A percentile compares a stretch with the other conserved stretches of the same genome.
phyloP scores from a whole-genome alignment of 2,797 vertebrate species.

The Limnodromus scolopaceus region DNA sequence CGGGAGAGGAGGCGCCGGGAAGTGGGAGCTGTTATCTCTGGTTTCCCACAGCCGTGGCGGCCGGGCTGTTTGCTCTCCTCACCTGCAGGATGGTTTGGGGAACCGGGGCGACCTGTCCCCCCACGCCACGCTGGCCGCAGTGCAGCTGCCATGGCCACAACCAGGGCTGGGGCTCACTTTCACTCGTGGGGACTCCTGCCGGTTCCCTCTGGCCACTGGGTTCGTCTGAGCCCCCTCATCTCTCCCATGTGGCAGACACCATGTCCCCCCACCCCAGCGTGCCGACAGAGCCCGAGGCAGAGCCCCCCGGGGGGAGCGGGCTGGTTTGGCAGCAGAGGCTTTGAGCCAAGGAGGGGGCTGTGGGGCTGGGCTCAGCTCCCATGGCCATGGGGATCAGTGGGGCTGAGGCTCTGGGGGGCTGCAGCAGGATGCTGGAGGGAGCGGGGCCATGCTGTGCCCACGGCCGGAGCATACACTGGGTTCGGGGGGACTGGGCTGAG shows the following conservation, averaged over 20 bases:
- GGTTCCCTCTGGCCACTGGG: fast-evolving
- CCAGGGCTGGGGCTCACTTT: neutral
- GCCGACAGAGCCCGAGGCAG: neutral
- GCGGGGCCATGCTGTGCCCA: fast-evolving
- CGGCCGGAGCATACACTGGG: fast-evolving
- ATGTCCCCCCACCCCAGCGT: fast-evolving
- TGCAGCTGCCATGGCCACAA: neutral
- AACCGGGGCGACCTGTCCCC: fast-evolving
- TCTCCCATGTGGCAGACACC: fast-evolving
- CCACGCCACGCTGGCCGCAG: fast-evolving
- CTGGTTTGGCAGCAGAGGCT: neutral
- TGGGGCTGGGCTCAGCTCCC: neutral
- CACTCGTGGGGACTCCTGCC: neutral
- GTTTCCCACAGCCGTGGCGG: neutral
- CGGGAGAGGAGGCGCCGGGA: neutral
- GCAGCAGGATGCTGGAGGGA: neutral
- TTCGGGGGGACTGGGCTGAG: neutral
- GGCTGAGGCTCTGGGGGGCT: neutral
- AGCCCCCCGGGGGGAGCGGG: neutral
- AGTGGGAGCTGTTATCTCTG: neutral
- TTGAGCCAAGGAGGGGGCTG: neutral
- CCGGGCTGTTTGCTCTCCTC: neutral
- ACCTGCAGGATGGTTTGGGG: fast-evolving
- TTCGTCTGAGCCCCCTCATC: neutral
- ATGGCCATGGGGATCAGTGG: fast-evolving